Conservation (phyloP, 2,113 vertebrate genomes). For the Neotoma lepida region DNA sequence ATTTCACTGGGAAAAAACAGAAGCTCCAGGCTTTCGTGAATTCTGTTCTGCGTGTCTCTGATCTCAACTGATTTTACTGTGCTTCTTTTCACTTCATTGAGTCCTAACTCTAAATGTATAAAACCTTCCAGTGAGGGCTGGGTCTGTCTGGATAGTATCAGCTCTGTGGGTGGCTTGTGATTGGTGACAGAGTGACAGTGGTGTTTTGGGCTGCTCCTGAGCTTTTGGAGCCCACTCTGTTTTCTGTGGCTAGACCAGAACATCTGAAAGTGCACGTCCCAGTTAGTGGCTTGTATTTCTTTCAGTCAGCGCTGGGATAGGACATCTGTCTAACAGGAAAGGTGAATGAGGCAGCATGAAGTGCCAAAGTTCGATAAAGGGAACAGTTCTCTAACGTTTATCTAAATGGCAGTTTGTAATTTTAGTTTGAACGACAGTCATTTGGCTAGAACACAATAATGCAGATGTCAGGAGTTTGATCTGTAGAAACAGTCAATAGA, state of each 20-base stretch:
- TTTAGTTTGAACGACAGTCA: not conserved
- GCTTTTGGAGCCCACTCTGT: not conserved
- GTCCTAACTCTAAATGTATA: not conserved
- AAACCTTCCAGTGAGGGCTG: not conserved
- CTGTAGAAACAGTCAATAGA: not conserved
- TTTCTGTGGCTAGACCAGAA: not conserved
- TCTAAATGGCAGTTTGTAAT: not conserved
- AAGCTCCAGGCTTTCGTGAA: not conserved
- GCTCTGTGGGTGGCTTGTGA: not conserved
- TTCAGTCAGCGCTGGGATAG: not conserved
- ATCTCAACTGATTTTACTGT: not conserved
- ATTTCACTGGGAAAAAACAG: no score
- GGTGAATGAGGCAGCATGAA: not conserved
- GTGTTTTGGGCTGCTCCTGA: not conserved
- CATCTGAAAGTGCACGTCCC: not conserved
- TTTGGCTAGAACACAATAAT: not conserved
- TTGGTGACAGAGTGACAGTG: not conserved
- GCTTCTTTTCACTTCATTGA: not conserved
- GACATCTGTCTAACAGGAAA: not conserved
- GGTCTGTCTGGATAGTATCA: not conserved
- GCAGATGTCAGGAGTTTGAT: not conserved
- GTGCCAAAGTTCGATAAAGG: not conserved
- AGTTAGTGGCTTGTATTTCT: not conserved
- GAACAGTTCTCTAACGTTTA: not conserved
- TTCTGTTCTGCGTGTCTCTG: not conserved